A percentile compares a stretch with the other conserved stretches of the same genome.
Evolutionary conservation across 2,888 invertebrate species (phyloP).

Genomic region (Spodoptera littoralis): DNA sequence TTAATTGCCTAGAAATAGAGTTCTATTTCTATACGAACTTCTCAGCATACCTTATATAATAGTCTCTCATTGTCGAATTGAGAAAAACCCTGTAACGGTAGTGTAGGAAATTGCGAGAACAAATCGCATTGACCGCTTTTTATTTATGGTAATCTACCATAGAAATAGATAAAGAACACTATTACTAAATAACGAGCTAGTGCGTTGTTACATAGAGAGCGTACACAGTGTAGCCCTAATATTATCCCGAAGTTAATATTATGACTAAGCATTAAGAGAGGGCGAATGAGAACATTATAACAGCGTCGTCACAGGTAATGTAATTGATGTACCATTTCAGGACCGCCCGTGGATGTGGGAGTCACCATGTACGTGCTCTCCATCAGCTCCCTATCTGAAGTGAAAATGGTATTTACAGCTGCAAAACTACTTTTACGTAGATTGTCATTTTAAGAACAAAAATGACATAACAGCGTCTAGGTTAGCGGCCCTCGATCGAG

Average conservation of each 20-base stretch:
- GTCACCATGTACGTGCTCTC: slow-evolving; percentile 95
- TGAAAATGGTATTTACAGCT: slow-evolving; percentile 91
- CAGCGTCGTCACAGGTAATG: slow-evolving; percentile 59
- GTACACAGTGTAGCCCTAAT: neutral
- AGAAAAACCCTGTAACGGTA: too few species aligned
- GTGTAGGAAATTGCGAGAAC: too few species aligned
- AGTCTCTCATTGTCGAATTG: too few species aligned
- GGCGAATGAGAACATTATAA: slow-evolving; percentile 16
- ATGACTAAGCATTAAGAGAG: slow-evolving; percentile 3
- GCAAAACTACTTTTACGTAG: slow-evolving; percentile 74
- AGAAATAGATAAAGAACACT: neutral
- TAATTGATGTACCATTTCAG: slow-evolving; percentile 87
- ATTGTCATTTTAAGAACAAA: slow-evolving; percentile 65
- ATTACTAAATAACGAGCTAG: neutral
- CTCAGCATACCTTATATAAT: too few species aligned
- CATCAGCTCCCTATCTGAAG: slow-evolving; percentile 95
- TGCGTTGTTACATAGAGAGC: neutral
- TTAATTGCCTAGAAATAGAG: too few species aligned
- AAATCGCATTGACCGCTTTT: too few species aligned
- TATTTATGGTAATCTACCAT: too few species aligned
- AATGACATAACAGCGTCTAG: slow-evolving; percentile 59
- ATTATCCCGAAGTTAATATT: neutral
- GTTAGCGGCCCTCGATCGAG: slow-evolving; percentile 70
- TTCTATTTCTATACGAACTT: too few species aligned
- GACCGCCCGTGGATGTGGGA: slow-evolving; percentile 93